Conservation (phyloP, 2,797 vertebrate genomes). For the Buphagus erythrorhynchus region DNA sequence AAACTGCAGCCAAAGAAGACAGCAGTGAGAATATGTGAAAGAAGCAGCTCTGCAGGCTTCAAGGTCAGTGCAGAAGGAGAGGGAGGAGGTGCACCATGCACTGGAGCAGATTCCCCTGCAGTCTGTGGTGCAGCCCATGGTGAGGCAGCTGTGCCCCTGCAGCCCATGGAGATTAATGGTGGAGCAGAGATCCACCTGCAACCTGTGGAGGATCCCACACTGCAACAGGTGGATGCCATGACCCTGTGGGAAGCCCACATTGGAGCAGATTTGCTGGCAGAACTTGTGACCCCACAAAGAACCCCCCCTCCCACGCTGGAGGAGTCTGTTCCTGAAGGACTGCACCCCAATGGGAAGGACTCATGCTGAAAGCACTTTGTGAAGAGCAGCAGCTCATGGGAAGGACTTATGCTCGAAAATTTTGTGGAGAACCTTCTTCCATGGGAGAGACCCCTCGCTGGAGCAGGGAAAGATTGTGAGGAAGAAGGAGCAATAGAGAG, state of each 20-base stretch:
- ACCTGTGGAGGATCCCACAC: not conserved
- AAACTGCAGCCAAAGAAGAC: not conserved
- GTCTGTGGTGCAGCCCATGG: not conserved
- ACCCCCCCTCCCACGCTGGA: not conserved
- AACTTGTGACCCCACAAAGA: not conserved
- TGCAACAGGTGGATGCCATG: not conserved
- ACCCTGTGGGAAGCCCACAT: not conserved
- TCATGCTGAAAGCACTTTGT: not conserved
- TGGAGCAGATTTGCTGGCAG: not conserved
- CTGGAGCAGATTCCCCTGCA: not conserved
- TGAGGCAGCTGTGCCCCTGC: not conserved
- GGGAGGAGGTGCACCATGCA: accelerated
- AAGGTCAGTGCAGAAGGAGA: not conserved
- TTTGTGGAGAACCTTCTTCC: not conserved
- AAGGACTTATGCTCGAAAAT: not conserved
- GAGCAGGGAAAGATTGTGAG: not conserved
- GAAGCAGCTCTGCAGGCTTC: not conserved
- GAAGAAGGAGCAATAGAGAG: not conserved
- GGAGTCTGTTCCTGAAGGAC: not conserved
- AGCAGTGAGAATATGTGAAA: not conserved
- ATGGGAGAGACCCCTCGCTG: not conserved
- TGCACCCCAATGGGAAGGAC: not conserved
- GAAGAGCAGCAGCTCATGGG: not conserved
- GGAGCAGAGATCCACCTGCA: not conserved
- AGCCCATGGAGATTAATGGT: not conserved